Evolutionary conservation across 2,888 invertebrate species (phyloP), one percentile per base, ranked within the genome.

Genomic region (Erebia palarica): DNA sequence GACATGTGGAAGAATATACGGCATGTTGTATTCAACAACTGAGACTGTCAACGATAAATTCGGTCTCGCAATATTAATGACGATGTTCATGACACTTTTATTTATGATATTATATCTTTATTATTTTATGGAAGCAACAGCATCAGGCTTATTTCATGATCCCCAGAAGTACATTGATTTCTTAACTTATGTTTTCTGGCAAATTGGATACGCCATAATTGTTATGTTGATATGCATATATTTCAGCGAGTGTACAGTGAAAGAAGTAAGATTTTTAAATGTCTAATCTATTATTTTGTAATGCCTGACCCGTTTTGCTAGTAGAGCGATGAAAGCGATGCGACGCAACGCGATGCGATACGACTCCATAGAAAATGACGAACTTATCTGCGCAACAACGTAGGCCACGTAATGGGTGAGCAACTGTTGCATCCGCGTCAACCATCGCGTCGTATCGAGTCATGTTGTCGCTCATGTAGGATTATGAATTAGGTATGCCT

Each of bases 71-170:
- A 55, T 89, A 16, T 75, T 83, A 4, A 58, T 84, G n/a, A 87
- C 83, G 0, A 78, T 86, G 76, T 57, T 82, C 0, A 57, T 83
- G 11, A 82, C 79, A 58, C 74, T 86, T 0, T 73, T 81, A 13
- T 79, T 80, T 14, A 81, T 87, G 10, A 79, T 87, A 42, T 71
- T 90, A 58, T 85, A 89, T 69, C 78, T 86, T 72, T 90, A 88
- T 75, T 90, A 90, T 74, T 86, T 91, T 53, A 88, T 91, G 90
- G 91, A 90, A 74, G 91, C 89, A 5, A 89, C 88, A 0, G 88
- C 89, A 0, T 80, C 84, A 0, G 86, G 89, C 0, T 77, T 90
- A 65, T 88, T 87, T 49, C 83, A 84, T 10, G 86, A 90, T 64
- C 60, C 82, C 11, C 75, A 78, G 5, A 82, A 78, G 75, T 91